Conservation (phyloP, 37 sponge, comb jelly and placozoan genomes). For the Ianthella basta region DNA sequence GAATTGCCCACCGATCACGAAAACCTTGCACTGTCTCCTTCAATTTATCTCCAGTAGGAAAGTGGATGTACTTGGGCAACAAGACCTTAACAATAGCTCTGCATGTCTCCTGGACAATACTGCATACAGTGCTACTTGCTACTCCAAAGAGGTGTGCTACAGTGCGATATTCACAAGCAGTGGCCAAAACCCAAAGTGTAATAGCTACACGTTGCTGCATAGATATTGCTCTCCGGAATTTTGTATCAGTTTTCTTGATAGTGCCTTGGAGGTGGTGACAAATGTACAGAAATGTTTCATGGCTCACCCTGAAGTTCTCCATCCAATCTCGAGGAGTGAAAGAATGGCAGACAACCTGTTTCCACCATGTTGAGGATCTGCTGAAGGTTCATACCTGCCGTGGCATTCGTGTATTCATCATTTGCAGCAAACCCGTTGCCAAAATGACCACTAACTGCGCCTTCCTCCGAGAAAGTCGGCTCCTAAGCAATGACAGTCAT, state of each 20-base stretch:
- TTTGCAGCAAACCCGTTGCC: too few species aligned
- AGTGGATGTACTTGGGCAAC: neutral
- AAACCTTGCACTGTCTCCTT: neutral
- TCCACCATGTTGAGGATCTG: conserved; percentile 26
- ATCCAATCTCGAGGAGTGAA: conserved; percentile 18
- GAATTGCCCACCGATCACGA: neutral
- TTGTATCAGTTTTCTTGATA: neutral
- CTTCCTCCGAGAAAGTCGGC: too few species aligned
- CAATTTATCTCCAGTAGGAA: neutral
- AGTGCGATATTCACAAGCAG: neutral
- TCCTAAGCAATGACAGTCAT: too few species aligned
- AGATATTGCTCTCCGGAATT: neutral
- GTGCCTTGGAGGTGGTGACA: neutral
- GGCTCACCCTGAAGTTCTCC: conserved; percentile 15
- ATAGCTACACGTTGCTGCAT: neutral
- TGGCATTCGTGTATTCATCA: neutral
- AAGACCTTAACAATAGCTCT: neutral
- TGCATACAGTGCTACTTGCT: neutral
- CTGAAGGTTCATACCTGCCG: neutral
- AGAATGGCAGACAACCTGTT: neutral
- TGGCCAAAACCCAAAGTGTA: conserved; percentile 11
- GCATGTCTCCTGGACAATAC: neutral
- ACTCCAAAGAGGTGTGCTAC: conserved; percentile 24
- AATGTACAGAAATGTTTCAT: neutral
- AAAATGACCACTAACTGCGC: too few species aligned